Conservation (phyloP, 1,140 invertebrate genomes). For the Drosophila lowei region DNA sequence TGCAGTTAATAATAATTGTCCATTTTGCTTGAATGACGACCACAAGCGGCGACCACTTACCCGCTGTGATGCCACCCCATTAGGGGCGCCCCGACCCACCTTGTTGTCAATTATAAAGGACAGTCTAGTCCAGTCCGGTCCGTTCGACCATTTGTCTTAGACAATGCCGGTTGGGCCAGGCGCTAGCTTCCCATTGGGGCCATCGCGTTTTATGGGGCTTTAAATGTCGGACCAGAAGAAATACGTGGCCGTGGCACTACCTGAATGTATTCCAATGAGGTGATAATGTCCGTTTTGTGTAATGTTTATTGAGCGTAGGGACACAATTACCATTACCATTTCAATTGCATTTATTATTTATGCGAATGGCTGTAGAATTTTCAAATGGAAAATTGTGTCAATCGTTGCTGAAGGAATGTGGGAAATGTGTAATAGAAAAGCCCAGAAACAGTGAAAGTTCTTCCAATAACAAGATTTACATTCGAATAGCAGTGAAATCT, state of each 20-base stretch:
- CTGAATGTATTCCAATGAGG: conserved; percentile 72
- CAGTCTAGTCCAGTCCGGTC: conserved; percentile 25
- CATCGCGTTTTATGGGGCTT: conserved; percentile 48
- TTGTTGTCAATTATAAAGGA: conserved; percentile 78
- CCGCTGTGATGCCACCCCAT: neutral
- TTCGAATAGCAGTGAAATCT: no score
- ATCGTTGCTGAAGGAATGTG: no score
- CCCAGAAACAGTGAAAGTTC: no score
- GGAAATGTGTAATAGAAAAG: no score
- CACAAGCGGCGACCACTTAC: conserved; percentile 33
- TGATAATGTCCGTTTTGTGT: conserved; percentile 52
- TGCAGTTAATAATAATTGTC: conserved; percentile 82
- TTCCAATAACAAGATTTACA: no score
- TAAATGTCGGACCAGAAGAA: conserved; percentile 66
- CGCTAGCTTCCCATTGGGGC: conserved; percentile 32
- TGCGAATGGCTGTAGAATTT: no score
- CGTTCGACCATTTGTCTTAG: conserved; percentile 73
- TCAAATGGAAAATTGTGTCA: no score
- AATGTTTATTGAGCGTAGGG: conserved; percentile 14
- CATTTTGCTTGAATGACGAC: conserved; percentile 69
- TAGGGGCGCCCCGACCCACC: conserved; percentile 17
- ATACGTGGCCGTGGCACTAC: conserved; percentile 34
- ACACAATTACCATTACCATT: neutral
- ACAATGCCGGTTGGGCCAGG: conserved; percentile 37
- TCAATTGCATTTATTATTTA: no score